These are phyloP conservation scores for Laothoe populi DNA, from an alignment of 2,888 invertebrate species.

Conservation along the genomic window DNA sequence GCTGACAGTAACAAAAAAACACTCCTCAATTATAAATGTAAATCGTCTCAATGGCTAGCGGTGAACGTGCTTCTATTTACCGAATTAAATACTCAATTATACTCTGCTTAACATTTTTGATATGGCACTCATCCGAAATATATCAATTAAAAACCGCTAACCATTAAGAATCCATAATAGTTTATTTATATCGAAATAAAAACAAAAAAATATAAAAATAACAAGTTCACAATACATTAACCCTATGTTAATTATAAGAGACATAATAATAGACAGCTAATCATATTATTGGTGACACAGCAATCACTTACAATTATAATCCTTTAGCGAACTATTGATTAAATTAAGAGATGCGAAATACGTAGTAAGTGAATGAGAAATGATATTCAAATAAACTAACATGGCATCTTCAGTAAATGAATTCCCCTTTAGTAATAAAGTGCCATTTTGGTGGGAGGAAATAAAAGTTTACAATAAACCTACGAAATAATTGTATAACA, in stretches of 20 bases:
- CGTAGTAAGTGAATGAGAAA: constrained; percentile 46
- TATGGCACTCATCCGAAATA: constrained; percentile 70
- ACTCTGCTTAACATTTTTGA: constrained; percentile 48
- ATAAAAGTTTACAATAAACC: constrained; percentile 78
- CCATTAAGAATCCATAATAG: constrained; percentile 50
- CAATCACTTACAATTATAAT: constrained; percentile 75
- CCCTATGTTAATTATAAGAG: constrained; percentile 64
- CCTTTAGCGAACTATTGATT: constrained; percentile 69
- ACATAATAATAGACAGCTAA: constrained; percentile 70
- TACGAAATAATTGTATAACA: constrained; percentile 82
- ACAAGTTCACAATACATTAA: constrained; percentile 54
- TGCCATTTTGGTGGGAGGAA: constrained; percentile 82
- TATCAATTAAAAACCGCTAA: constrained; percentile 43
- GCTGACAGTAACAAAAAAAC: constrained; percentile 41
- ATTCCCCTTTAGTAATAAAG: constrained; percentile 56
- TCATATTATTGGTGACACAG: constrained; percentile 84
- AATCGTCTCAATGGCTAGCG: constrained; percentile 17
- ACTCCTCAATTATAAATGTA: constrained; percentile 33
- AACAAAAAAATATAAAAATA: constrained; percentile 56
- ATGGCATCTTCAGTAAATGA: constrained; percentile 65
- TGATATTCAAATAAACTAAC: constrained; percentile 64
- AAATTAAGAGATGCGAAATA: constrained; percentile 56
- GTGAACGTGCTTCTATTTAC: constrained; percentile 27
- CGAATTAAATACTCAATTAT: constrained; percentile 44
- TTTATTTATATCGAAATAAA: constrained; percentile 41